Percentiles rank a stretch among this genome's conserved stretches.
Conservation (phyloP, 1,140 invertebrate genomes). For the Drosophila nigrodunni region DNA sequence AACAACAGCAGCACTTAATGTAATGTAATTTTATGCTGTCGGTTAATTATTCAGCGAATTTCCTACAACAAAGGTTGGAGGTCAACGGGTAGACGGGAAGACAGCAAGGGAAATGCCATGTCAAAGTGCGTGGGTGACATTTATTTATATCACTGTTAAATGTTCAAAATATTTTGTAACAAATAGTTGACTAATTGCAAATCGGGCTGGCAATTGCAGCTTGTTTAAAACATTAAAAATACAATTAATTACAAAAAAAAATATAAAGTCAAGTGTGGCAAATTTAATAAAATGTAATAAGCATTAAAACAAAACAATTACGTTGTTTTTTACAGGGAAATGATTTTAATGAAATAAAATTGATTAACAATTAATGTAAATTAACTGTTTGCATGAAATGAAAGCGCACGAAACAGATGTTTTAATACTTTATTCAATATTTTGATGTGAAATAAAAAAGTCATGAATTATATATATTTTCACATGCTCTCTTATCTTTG, state of each 20-base stretch:
- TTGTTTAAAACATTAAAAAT: constrained; percentile 1
- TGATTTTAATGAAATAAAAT: not conserved
- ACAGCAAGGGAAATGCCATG: constrained; percentile 21
- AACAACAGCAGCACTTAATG: constrained; percentile 61
- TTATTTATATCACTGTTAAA: constrained; percentile 23
- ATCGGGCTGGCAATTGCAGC: not conserved
- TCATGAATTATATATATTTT: not conserved
- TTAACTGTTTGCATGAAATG: no score
- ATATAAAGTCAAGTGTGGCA: not conserved
- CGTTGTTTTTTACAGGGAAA: not conserved
- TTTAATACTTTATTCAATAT: no score
- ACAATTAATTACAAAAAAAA: not conserved
- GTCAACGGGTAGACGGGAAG: not conserved
- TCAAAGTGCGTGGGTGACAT: constrained; percentile 36
- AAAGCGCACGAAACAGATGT: no score
- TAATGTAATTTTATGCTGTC: constrained; percentile 75
- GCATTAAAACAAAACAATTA: constrained; percentile 11
- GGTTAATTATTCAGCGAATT: constrained; percentile 75
- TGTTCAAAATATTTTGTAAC: constrained; percentile 29
- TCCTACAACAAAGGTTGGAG: constrained; percentile 1
- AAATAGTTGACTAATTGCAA: constrained; percentile 35
- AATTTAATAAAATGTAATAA: not conserved
- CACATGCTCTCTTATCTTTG: not conserved
- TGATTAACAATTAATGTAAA: not conserved
- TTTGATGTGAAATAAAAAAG: no score